phyloP scores from a whole-genome alignment of 1,140 invertebrate genomes.

The Pantala flavescens region DNA sequence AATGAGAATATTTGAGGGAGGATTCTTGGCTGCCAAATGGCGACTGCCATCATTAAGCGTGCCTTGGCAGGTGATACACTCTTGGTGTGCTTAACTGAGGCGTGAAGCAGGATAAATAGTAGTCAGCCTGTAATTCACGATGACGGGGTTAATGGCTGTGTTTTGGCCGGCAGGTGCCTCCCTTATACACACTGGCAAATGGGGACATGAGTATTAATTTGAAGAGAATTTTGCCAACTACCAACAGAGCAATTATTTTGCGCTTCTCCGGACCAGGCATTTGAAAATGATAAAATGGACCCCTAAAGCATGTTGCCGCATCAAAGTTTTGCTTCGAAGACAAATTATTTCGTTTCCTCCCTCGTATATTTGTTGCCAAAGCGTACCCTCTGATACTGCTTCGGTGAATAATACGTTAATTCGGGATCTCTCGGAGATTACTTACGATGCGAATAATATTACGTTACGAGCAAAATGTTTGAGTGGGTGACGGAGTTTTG shows the following conservation, averaged over 20 bases:
- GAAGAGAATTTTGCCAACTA: conserved; percentile 6
- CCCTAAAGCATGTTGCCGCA: background rate
- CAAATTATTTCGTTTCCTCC: background rate
- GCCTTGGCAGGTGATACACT: conserved; percentile 2
- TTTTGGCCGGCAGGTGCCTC: background rate
- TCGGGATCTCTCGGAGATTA: no score
- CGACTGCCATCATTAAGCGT: background rate
- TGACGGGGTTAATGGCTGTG: background rate
- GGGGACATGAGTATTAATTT: conserved; percentile 6
- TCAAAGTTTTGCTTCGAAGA: background rate
- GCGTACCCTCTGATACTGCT: no score
- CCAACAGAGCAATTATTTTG: conserved; percentile 10
- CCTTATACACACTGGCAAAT: background rate
- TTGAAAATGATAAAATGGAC: background rate
- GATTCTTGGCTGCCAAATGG: background rate
- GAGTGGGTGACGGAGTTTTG: no score
- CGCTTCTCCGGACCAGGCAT: background rate
- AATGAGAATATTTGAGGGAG: background rate
- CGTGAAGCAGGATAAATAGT: conserved; percentile 5
- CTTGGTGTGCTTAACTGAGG: background rate
- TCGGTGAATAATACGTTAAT: no score
- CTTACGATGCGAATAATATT: no score
- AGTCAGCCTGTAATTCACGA: conserved; percentile 9
- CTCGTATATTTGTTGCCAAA: background rate
- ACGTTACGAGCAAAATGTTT: no score